A percentile compares a stretch with the other conserved stretches of the same genome.
phyloP scores from a whole-genome alignment of 92 coral and sea anemone genomes.

The Meandrina meandrites region DNA sequence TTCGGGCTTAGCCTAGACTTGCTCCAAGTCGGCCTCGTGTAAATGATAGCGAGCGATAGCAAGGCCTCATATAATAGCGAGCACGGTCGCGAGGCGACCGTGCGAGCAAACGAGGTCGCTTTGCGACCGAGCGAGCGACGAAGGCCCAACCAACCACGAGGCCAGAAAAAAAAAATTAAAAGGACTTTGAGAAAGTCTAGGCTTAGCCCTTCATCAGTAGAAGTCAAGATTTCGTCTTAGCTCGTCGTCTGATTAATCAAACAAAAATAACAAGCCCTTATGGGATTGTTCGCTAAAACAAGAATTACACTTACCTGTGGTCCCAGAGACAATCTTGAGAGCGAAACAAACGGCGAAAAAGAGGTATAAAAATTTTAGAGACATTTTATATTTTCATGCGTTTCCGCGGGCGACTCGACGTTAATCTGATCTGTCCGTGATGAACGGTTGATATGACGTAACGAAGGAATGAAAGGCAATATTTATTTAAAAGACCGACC shows the following conservation, averaged over 20 bases:
- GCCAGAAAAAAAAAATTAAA: too few species aligned
- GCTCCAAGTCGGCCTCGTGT: too few species aligned
- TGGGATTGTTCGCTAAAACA: background rate
- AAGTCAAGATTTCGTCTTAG: too few species aligned
- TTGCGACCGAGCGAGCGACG: too few species aligned
- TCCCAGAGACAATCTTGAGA: background rate
- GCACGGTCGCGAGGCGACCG: too few species aligned
- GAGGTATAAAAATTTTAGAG: background rate
- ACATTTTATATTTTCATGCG: background rate
- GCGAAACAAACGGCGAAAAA: background rate
- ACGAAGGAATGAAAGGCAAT: slow-evolving; percentile 11
- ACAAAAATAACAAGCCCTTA: background rate
- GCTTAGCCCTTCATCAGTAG: too few species aligned
- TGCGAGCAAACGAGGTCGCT: too few species aligned
- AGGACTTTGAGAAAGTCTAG: too few species aligned
- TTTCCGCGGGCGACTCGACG: background rate
- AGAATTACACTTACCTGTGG: background rate
- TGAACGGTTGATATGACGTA: slow-evolving; percentile 17
- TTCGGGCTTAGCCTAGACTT: too few species aligned
- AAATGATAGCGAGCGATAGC: too few species aligned
- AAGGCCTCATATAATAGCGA: too few species aligned
- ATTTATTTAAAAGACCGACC: background rate
- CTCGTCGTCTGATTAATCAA: background rate
- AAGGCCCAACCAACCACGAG: too few species aligned
- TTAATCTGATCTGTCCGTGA: background rate